phyloP scores from a whole-genome alignment of 1,140 invertebrate species.

The Coptotermes formosanus region DNA sequence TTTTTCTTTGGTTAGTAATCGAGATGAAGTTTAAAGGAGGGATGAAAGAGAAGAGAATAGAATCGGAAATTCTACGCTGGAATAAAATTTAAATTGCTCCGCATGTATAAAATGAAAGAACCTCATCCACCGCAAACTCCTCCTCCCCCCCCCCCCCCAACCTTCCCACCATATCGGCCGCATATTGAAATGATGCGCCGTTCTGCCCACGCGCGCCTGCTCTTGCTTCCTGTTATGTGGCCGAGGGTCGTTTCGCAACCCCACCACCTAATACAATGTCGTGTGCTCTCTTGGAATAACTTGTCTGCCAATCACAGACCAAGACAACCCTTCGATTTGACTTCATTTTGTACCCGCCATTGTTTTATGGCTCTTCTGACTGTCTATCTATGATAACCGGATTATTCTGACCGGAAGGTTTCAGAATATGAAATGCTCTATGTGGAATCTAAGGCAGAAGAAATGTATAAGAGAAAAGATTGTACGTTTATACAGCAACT shows the following conservation, averaged over 20 bases:
- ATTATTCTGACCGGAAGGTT: background rate
- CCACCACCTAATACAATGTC: background rate
- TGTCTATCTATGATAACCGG: background rate
- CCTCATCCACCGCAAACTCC: background rate
- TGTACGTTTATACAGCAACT: background rate
- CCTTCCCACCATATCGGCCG: background rate
- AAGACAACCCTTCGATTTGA: constrained; percentile 15
- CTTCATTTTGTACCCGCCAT: background rate
- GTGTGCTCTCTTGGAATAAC: constrained; percentile 13
- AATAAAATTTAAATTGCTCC: constrained; percentile 10
- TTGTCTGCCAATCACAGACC: constrained; percentile 17
- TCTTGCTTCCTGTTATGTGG: background rate
- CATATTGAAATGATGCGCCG: constrained; percentile 15
- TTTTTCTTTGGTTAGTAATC: background rate
- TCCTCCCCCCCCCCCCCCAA: background rate
- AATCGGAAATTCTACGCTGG: constrained; percentile 2
- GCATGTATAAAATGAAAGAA: constrained; percentile 17
- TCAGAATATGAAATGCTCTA: background rate
- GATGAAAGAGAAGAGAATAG: background rate
- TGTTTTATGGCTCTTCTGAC: background rate
- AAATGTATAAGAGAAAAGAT: background rate
- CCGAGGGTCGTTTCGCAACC: background rate
- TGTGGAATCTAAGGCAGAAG: background rate
- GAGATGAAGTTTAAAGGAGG: background rate
- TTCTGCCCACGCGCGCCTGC: background rate